Conservation (phyloP, 2,113 vertebrate species). For the Apodemus sylvaticus region DNA sequence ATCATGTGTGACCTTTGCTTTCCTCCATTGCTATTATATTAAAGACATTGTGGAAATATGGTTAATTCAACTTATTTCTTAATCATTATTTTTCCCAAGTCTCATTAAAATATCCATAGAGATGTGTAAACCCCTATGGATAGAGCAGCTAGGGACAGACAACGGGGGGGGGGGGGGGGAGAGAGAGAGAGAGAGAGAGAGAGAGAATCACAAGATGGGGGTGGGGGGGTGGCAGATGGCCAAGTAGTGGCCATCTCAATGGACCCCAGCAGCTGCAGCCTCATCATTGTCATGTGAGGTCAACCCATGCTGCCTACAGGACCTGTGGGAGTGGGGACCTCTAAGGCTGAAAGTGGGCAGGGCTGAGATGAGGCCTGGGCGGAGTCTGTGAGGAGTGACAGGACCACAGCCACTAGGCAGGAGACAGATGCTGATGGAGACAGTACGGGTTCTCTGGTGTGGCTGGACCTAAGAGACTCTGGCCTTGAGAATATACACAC, state of each 20-base stretch:
- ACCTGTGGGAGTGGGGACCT: neutral
- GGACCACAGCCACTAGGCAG: too few relatives aligned
- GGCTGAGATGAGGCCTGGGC: neutral
- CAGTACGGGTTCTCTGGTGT: neutral
- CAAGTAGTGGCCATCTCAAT: neutral
- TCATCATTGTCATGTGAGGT: neutral
- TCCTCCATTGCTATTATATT: neutral
- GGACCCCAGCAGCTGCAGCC: neutral
- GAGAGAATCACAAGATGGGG: neutral
- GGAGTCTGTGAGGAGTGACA: neutral
- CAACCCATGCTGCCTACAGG: neutral
- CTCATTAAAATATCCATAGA: neutral
- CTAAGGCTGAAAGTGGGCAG: neutral
- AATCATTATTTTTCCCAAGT: neutral
- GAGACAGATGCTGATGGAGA: neutral
- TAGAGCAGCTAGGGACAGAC: neutral
- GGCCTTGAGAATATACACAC: neutral
- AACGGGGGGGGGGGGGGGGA: neutral
- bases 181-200: too few relatives aligned
- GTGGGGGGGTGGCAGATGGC: too few relatives aligned
- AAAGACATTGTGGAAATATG: neutral
- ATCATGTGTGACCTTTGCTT: neutral
- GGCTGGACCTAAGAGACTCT: neutral
- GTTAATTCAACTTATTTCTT: neutral
- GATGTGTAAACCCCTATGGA: neutral